Evolutionary conservation across 1,140 invertebrate genomes (phyloP), one percentile per base, ranked within the genome.

Genomic region (Melitaea cinxia): DNA sequence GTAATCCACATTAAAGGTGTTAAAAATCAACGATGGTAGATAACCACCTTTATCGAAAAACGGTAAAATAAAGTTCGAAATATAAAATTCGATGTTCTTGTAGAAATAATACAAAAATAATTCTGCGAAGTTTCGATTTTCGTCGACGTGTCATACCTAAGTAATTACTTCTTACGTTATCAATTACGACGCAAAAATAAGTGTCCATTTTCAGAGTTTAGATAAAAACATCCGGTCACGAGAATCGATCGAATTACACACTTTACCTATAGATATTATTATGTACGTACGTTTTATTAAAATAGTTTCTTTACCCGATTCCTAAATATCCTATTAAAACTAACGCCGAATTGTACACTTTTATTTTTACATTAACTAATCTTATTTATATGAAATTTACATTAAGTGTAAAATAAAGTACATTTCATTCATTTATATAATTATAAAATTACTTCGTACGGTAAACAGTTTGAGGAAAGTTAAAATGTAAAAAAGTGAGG

Each of bases 191-290:
- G 54, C 54, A 52, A 62, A 56, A 53, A 21, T 39, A 35, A 50
- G 65, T 53, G 65, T 72, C 65, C 54, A 47, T 68, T 68, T 68
- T 65, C 65, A 65, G 35, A 33, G 14, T 52, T 75, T 73, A 73
- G 75, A 78, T 78, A 78, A 68, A 64, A 63, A 75, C 70, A 75
- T 78, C 75, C 75, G 75, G 70, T 73, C 24, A 24, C 21, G 0
- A 28, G 37, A 14, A 55, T 60, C 60, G 39, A 47, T 78, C 70
- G 56, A 58, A 70, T 78, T 75, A 68, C 73, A 49, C 57, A 33
- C 9, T 12, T 5, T 1, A 42, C 37, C 14, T 17, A 42, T 42
- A 1, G 30, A 1, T 17, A 17, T 7, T 19, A n/a, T n/a, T n/a
- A n/a, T n/a, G n/a, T n/a, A n/a, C n/a, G n/a, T n/a, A n/a, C 35